Conservation (phyloP, 2,113 vertebrate genomes). For the Emydocephalus ijimae region DNA sequence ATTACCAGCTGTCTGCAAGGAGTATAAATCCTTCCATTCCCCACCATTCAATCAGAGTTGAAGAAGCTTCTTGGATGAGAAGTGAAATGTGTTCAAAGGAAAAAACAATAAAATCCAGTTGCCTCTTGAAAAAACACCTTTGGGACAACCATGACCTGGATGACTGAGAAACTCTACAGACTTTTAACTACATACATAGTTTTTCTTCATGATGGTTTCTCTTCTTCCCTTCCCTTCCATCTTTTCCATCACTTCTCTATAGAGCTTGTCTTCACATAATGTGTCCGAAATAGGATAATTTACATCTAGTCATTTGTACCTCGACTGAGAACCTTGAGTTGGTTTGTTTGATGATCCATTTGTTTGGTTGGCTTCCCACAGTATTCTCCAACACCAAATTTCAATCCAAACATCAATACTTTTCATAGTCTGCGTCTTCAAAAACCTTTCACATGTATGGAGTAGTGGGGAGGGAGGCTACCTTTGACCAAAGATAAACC, state of each 20-base stretch:
- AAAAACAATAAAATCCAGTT: too few relatives aligned
- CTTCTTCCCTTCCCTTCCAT: not conserved
- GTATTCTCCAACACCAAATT: not conserved
- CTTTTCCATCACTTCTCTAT: not conserved
- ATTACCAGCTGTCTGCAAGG: too few relatives aligned
- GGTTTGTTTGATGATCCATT: not conserved
- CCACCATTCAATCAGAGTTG: too few relatives aligned
- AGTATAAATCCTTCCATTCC: too few relatives aligned
- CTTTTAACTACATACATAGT: not conserved
- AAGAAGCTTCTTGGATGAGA: too few relatives aligned
- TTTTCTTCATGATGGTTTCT: not conserved
- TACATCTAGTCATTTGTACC: not conserved
- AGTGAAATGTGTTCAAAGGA: too few relatives aligned
- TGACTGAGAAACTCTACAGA: too few relatives aligned
- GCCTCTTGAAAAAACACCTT: too few relatives aligned
- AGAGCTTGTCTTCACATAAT: not conserved
- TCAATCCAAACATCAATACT: not conserved
- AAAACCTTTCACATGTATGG: not conserved
- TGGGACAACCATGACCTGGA: too few relatives aligned
- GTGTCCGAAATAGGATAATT: not conserved
- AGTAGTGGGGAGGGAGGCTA: not conserved
- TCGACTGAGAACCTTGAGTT: not conserved
- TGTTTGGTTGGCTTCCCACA: not conserved
- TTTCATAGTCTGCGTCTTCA: not conserved
- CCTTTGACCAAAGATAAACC: not conserved